These are phyloP conservation scores for Paradoxurus hermaphroditus DNA, from an alignment of 2,113 vertebrate genomes.

Conservation along the genomic window DNA sequence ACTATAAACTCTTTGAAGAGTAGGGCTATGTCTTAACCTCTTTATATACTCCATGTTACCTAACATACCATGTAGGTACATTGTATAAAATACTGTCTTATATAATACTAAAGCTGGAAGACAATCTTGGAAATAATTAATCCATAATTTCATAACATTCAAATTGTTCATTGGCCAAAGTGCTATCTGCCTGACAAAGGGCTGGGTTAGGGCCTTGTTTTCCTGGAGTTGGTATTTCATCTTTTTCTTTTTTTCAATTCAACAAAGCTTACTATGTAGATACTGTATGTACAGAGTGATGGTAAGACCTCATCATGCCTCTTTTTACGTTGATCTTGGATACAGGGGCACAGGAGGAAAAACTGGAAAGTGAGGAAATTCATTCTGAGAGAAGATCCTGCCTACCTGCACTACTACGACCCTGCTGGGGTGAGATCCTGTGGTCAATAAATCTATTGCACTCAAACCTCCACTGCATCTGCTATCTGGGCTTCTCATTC, in stretches of 20 bases:
- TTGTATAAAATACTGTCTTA: not conserved
- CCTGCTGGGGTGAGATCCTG: conserved; percentile 89
- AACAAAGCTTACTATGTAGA: not conserved
- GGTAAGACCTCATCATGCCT: not conserved
- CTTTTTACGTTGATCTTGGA: conserved; percentile 18
- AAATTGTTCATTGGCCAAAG: not conserved
- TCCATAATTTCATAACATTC: not conserved
- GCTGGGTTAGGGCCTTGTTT: not conserved
- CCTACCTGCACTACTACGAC: conserved; percentile 97
- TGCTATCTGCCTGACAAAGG: not conserved
- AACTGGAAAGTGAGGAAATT: conserved; percentile 99
- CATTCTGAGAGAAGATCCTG: conserved; percentile 95
- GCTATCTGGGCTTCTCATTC: not conserved
- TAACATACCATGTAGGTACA: not conserved
- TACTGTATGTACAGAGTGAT: not conserved
- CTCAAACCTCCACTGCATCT: not conserved
- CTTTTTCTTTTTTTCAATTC: not conserved
- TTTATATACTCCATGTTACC: not conserved
- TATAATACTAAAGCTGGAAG: not conserved
- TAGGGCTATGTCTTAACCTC: not conserved
- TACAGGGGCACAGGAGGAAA: conserved; percentile 94
- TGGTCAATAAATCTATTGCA: not conserved
- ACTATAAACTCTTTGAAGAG: not conserved
- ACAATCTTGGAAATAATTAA: not conserved
- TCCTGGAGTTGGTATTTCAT: not conserved